Evolutionary conservation across 37 sponge, comb jelly and placozoan species (phyloP).

Genomic region (Eunapius fragilis): DNA sequence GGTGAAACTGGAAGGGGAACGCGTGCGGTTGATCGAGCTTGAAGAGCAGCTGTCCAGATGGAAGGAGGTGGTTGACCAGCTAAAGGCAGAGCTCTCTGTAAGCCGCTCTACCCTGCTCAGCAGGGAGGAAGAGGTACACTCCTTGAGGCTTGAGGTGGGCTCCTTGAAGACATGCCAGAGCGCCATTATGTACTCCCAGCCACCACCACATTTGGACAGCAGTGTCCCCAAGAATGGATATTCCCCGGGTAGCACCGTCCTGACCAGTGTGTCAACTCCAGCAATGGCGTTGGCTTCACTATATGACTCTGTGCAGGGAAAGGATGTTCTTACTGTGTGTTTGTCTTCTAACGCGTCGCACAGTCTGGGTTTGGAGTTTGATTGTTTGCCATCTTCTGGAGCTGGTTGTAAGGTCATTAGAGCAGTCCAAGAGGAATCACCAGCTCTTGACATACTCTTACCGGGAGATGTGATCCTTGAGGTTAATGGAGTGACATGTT

Average conservation of each 20-base stretch:
- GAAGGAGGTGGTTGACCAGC: conserved; percentile 14
- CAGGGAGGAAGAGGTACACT: conserved; percentile 44
- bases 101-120: conserved; percentile 15
- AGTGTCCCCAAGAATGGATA: too few relatives aligned
- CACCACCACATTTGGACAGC: too few relatives aligned
- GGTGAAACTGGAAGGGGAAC: conserved; percentile 31
- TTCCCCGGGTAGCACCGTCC: background rate
- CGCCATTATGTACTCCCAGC: too few relatives aligned
- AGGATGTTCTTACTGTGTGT: conserved; percentile 34
- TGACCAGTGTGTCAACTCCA: background rate
- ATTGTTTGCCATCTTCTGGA: conserved; percentile 39
- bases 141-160: conserved; percentile 46
- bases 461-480: conserved; percentile 72
- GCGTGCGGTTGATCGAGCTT: conserved; percentile 34
- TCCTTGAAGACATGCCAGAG: conserved; percentile 1
- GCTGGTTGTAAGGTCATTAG: conserved; percentile 41
- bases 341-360: background rate
- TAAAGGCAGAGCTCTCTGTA: conserved; percentile 12
- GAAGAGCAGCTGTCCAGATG: conserved; percentile 44
- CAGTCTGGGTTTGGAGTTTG: background rate
- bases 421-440: conserved; percentile 51
- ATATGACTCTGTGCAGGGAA: conserved; percentile 40
- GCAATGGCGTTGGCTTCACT: conserved; percentile 1
- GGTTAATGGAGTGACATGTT: conserved; percentile 60
- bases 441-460: conserved; percentile 19